Base-by-base conservation (phyloP, 2,113 vertebrate genomes). In the Podarcis cretensis region DNA sequence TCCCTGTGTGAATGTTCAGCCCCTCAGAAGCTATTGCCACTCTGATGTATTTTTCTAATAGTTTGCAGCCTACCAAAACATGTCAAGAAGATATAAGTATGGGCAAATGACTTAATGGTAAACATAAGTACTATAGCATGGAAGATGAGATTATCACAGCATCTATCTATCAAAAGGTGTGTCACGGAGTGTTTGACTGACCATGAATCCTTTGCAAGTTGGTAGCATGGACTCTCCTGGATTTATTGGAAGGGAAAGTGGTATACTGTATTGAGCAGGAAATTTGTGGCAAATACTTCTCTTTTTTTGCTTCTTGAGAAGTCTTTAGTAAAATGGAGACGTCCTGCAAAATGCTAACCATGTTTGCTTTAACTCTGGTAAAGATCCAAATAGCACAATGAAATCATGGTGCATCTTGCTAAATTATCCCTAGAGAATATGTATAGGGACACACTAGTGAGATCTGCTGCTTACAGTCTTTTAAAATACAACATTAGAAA, bases 41-140 rank as follows among this genome's bases (percentile, higher is more conserved):
- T 54, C 73, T 92, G 89, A 93, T 90, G 88, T 90, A 91, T 89
- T 90, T 90, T 93, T 92, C 77, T 81, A 92, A 89, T 74, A 94
- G 83, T 73, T 93, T 95, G 95, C 94, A 92, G 21, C 91, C 90
- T 93, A 94, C 84, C 88, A 93, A 93, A 94, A 93, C 87, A 90
- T 92, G 85, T 93, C 75, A 90, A 88, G 86, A 94, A 71, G 87
- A 92, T 94, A 71, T 86, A 85, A 76, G 71, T 86, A 88, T 74
- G 83, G 89, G 85, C 35, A 95, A 94, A 92, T 87, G 0, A 65
- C 81, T 93, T 89, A 43, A 91, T 88, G 80, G 71, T 87, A 83
- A 90, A 86, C 73, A 71, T 63, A 90, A 90, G 65, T 69, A 83
- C 74, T 87, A 69, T 35, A 48, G 89, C 75, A 90, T 32, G 27